Evolutionary conservation across 2,888 invertebrate genomes (phyloP).

Genomic region (Oligia latruncula): DNA sequence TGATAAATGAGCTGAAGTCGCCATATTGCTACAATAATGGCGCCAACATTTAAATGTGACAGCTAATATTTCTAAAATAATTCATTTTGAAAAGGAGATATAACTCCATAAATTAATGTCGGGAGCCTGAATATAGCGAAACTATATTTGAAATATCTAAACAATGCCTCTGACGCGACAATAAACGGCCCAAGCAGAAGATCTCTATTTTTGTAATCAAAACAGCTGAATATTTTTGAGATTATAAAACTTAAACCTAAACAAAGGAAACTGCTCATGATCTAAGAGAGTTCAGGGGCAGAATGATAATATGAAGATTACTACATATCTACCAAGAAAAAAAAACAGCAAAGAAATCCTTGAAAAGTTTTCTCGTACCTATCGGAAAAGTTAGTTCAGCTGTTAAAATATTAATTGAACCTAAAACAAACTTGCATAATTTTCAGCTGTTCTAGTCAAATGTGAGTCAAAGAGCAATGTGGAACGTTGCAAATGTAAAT

Average conservation of each 20-base stretch:
- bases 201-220: constrained; percentile 50
- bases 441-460: constrained; percentile 66
- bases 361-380: constrained; percentile 9
- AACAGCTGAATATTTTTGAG: constrained; percentile 53
- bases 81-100: constrained; percentile 1
- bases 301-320: constrained; percentile 3
- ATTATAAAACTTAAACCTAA: constrained; percentile 17
- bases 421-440: constrained; percentile 32
- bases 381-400: constrained; percentile 5
- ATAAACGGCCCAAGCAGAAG: neutral
- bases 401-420: constrained; percentile 19
- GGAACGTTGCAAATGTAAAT: constrained; percentile 34
- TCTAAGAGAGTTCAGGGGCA: neutral
- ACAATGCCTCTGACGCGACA: neutral
- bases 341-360: neutral
- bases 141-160: constrained; percentile 22
- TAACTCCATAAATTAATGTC: constrained; percentile 5
- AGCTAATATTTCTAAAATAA: constrained; percentile 44
- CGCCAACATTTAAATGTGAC: constrained; percentile 57
- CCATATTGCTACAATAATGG: constrained; percentile 44
- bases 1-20: constrained; percentile 26
- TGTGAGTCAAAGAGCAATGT: constrained; percentile 52
- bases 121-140: constrained; percentile 34
- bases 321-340: neutral
- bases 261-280: constrained; percentile 8